Percentiles rank a stretch among this genome's conserved stretches.
These are phyloP conservation scores for Gerosis bhagava DNA, from an alignment of 2,888 invertebrate genomes.

Conservation along the genomic window DNA sequence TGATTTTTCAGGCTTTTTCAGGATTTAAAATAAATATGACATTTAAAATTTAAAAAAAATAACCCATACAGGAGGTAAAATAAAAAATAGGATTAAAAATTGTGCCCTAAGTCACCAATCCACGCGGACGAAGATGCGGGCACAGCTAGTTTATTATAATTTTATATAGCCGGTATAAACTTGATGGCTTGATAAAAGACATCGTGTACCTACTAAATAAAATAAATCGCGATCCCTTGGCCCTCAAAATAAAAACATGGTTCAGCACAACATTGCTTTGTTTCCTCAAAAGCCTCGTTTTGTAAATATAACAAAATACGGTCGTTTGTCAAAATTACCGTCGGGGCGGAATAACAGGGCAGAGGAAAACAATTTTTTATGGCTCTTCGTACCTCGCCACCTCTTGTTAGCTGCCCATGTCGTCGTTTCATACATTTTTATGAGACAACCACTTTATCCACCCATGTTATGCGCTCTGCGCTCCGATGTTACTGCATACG, in stretches of 20 bases:
- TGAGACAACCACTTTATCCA: constrained; percentile 69
- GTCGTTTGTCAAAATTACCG: constrained; percentile 79
- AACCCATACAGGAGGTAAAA: too few relatives aligned
- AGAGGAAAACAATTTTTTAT: constrained; percentile 28
- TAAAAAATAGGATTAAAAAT: too few relatives aligned
- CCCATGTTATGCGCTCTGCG: constrained; percentile 63
- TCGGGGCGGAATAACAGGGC: constrained; percentile 75
- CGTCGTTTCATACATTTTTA: constrained; percentile 77
- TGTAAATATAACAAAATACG: constrained; percentile 52
- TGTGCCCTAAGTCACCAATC: too few relatives aligned
- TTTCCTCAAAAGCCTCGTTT: constrained; percentile 30
- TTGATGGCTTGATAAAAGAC: too few relatives aligned
- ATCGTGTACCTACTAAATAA: too few relatives aligned
- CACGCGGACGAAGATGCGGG: too few relatives aligned
- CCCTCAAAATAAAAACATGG: constrained; percentile 17
- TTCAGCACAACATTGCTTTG: constrained; percentile 22
- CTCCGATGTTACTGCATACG: neutral
- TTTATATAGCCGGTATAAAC: too few relatives aligned
- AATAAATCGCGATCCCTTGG: constrained; percentile 13
- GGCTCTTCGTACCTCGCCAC: constrained; percentile 27
- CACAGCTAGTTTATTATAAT: too few relatives aligned
- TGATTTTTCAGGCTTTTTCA: too few relatives aligned
- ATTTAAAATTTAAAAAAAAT: too few relatives aligned
- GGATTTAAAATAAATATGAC: too few relatives aligned
- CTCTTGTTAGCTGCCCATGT: constrained; percentile 71